phyloP scores from a whole-genome alignment of 92 coral and sea anemone genomes.

The Porites rus region DNA sequence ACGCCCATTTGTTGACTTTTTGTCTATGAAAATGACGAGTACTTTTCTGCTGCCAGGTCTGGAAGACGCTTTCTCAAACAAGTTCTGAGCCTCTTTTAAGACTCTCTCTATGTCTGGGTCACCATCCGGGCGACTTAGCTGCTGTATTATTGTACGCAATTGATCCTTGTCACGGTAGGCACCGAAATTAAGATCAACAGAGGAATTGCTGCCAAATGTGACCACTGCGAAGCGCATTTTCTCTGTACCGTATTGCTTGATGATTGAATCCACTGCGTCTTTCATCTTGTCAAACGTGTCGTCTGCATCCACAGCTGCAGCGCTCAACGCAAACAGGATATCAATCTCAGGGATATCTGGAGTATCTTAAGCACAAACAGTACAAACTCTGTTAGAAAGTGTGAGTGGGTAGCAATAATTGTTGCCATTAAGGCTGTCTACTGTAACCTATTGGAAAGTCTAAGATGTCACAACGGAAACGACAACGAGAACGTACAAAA shows the following conservation, averaged over 20 bases:
- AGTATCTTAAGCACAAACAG: slow-evolving; percentile 24
- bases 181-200: slow-evolving; percentile 64
- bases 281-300: slow-evolving; percentile 73
- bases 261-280: slow-evolving; percentile 65
- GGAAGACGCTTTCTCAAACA: slow-evolving; percentile 58
- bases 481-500: no score
- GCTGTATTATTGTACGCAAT: slow-evolving; percentile 56
- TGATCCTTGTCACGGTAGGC: slow-evolving; percentile 32
- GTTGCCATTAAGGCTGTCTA: no score
- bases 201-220: slow-evolving; percentile 66
- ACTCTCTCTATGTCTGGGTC: slow-evolving; percentile 77
- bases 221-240: slow-evolving; percentile 75
- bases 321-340: slow-evolving; percentile 81
- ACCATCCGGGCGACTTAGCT: slow-evolving; percentile 48
- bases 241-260: slow-evolving; percentile 72
- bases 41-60: slow-evolving; percentile 71
- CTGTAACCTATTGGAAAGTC: no score
- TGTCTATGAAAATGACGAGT: slow-evolving; percentile 81
- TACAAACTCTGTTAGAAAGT: no score
- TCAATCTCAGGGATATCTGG: slow-evolving; percentile 65
- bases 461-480: no score
- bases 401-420: no score
- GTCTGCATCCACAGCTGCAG: slow-evolving; percentile 76
- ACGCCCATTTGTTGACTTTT: slow-evolving; percentile 74
- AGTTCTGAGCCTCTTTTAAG: slow-evolving; percentile 52